phyloP scores from a whole-genome alignment of 2,113 vertebrate species.

The Rhineura floridana region DNA sequence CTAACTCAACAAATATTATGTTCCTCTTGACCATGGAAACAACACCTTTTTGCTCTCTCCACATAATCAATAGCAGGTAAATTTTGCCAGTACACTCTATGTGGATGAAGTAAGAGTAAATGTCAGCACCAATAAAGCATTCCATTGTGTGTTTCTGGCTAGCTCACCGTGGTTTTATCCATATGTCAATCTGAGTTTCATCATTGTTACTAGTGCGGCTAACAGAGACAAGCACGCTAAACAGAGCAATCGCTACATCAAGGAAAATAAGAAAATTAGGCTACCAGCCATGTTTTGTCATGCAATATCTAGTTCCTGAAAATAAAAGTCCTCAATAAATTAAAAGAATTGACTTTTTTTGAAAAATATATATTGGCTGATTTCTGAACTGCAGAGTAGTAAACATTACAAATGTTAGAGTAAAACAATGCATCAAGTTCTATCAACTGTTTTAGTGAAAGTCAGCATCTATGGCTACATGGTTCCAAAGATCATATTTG shows the following conservation, averaged over 20 bases:
- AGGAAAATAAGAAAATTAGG: slow-evolving; percentile 22
- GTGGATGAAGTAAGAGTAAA: slow-evolving; percentile 44
- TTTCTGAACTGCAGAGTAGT: slow-evolving; percentile 43
- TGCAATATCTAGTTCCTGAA: not conserved
- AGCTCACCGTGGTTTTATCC: slow-evolving; percentile 27
- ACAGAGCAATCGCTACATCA: not conserved
- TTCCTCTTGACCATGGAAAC: slow-evolving; percentile 3
- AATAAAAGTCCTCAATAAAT: not conserved
- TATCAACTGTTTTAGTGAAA: slow-evolving; percentile 44
- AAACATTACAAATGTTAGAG: not conserved
- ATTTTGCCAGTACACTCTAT: slow-evolving; percentile 32
- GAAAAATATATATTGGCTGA: slow-evolving; percentile 25
- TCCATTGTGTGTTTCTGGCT: slow-evolving; percentile 29
- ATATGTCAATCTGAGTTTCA: slow-evolving; percentile 14
- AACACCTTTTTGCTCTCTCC: not conserved
- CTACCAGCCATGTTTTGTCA: not conserved
- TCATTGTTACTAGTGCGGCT: slow-evolving; percentile 20
- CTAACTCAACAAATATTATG: slow-evolving; percentile 21
- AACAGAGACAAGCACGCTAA: not conserved
- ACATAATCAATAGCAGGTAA: slow-evolving; percentile 48
- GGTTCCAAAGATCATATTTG: slow-evolving; percentile 55
- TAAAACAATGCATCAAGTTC: slow-evolving; percentile 12
- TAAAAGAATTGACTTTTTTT: not conserved
- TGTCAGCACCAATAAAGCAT: slow-evolving; percentile 37
- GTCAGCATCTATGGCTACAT: slow-evolving; percentile 49